Base-by-base conservation (phyloP, 2,888 invertebrate genomes). In the Linnaemya vulpina region DNA sequence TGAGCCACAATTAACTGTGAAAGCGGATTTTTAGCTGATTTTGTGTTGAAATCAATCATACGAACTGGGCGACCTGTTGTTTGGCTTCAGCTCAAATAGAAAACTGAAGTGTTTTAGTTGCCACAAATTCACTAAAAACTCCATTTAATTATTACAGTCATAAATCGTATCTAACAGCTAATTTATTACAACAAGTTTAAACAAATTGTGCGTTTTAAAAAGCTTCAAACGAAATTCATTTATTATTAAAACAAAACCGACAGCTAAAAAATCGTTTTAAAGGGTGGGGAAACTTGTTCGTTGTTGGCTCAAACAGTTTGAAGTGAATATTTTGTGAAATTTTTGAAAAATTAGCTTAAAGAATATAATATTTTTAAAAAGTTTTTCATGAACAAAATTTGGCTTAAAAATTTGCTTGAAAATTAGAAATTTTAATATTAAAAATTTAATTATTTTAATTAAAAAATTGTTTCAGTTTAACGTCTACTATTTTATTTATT, bases 71-170 rank as follows among this genome's bases (percentile, higher is more conserved):
- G 63, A 3, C n/a, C 11, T n/a, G 13, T 17, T 55, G 5, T 46
- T n/a, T 22, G 40, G 17, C 22, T 30, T 0, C 11, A 49, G 25
- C 8, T 51, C 2, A 20, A 17, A 63, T 17, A 5, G 20, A 38
- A 70, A 71, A 58, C n/a, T 55, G 1, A 43, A 63, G 55, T 49
- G 65, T 76, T 67, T 67, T 67, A 67, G 58, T 35, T 58, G 25
- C 76, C 76, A 49, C 70, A 78, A 70, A 51, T 70, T 62, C 15
- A 62, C 51, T 75, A 20, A 60, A 78, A 70, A 10, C 1, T 53
- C 17, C 13, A 15, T 53, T 65, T 65, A 65, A 65, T 53, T 65
- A 75, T 40, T 63, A 0, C 10, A 46, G 74, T 62, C 62, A 62
- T 74, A 65, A 65, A 53, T 51, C 17, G 63, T 55, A 10, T 75